Evolutionary conservation across 2,797 vertebrate species (phyloP), one percentile per base, ranked within the genome.

Genomic region (Protosalanx chinensis): DNA sequence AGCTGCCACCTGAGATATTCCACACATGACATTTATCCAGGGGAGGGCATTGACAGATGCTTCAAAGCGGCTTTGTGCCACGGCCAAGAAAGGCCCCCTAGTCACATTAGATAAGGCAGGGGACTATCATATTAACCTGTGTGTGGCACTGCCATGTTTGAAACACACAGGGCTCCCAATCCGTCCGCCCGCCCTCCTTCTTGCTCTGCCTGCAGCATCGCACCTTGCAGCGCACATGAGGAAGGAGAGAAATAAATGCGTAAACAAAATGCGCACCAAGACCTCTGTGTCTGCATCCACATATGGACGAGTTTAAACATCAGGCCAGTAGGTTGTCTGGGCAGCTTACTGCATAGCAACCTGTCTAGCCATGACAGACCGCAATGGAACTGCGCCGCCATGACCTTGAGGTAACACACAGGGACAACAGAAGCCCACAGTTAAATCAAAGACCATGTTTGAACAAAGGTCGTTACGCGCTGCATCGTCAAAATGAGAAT

Each of bases 1-100:
- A 88, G 88, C 90, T 92, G 91, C 90, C 91, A 89, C 90, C 87
- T 88, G 91, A 89, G 91, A 92, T 92, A 92, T 90, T 91, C 90
- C 85, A 88, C 87, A 89, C 82, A 83, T 91, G 89, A 92, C 91
- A 91, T 92, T 93, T 91, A 93, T 93, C 87, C 85, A 86, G 84
- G 84, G 86, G 88, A 90, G 88, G 86, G 85, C 89, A 90, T 82
- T 91, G 88, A 91, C 89, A 90, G 90, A 90, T 88, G 87, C 88
- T 92, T 92, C 88, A 92, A 92, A 92, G 90, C 80, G 75, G 87
- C 91, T 92, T 91, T 91, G 89, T 90, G 83, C 78, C 83, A 83
- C 60, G 67, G 88, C 89, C 90, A 90, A 89, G 87, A 90, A 89
- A 90, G 83, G 51, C 80, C 81, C 70, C 82, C 86, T 88, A 87